Evolutionary conservation across 2,797 vertebrate species (phyloP).

Genomic region (Cirrhinus molitorella): DNA sequence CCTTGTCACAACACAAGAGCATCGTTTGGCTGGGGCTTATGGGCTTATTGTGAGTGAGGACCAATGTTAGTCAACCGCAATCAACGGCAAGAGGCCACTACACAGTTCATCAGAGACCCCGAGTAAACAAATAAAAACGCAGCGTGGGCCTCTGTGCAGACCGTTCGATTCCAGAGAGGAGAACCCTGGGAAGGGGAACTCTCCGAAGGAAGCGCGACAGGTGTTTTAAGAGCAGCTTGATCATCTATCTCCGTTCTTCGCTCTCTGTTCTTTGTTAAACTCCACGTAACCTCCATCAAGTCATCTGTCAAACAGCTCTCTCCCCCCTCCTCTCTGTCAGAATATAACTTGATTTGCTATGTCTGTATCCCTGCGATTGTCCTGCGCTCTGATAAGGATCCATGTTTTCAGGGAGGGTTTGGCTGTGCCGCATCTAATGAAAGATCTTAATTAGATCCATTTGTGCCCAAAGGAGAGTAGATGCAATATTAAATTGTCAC

Average conservation of each 20-base stretch:
- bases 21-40: conserved; percentile 61
- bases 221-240: conserved; percentile 49
- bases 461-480: conserved; percentile 68
- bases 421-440: conserved; percentile 68
- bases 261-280: conserved; percentile 61
- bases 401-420: conserved; percentile 66
- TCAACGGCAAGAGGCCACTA: conserved; percentile 64
- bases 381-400: conserved; percentile 66
- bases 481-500: conserved; percentile 71
- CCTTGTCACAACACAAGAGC: conserved; percentile 64
- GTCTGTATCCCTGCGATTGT: conserved; percentile 60
- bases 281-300: conserved; percentile 56
- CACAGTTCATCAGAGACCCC: conserved; percentile 63
- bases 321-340: conserved; percentile 20
- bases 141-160: conserved; percentile 17
- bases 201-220: conserved; percentile 44
- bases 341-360: conserved; percentile 60
- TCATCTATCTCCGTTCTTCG: background rate
- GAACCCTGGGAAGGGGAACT: conserved; percentile 43
- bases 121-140: conserved; percentile 60
- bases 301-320: conserved; percentile 51
- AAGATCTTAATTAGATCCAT: conserved; percentile 74
- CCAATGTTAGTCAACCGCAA: conserved; percentile 67
- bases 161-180: conserved; percentile 22
- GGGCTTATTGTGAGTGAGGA: conserved; percentile 58